A percentile compares a stretch with the other conserved stretches of the same genome.
Evolutionary conservation across 2,888 invertebrate species (phyloP).

Genomic region (Leptinotarsa haldemani): DNA sequence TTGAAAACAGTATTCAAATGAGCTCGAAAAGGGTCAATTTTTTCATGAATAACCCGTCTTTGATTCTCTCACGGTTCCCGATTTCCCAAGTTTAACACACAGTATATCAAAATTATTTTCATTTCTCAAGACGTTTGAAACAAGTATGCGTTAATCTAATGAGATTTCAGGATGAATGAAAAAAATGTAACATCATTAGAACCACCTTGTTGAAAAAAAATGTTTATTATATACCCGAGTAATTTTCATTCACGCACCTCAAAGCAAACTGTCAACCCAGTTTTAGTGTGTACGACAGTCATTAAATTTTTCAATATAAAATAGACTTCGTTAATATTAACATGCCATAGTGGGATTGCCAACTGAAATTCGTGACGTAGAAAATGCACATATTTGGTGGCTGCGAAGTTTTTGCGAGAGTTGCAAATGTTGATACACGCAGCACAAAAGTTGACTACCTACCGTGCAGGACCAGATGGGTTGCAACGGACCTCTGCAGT

Average conservation of each 20-base stretch:
- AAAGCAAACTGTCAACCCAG: constrained; percentile 43
- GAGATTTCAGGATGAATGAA: too few relatives aligned
- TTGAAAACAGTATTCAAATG: too few relatives aligned
- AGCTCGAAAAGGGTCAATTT: too few relatives aligned
- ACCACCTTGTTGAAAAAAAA: not conserved
- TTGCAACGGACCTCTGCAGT: constrained; percentile 52
- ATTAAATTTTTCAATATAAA: constrained; percentile 56
- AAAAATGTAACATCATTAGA: too few relatives aligned
- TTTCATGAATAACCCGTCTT: too few relatives aligned
- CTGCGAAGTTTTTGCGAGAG: constrained; percentile 26
- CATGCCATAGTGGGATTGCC: constrained; percentile 41
- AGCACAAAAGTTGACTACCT: constrained; percentile 44
- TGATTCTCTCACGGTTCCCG: too few relatives aligned
- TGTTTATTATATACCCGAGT: constrained; percentile 27
- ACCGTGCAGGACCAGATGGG: constrained; percentile 50
- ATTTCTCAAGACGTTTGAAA: too few relatives aligned
- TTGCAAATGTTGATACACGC: constrained; percentile 27
- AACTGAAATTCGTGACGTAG: constrained; percentile 38
- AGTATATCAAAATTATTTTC: too few relatives aligned
- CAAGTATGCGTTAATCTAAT: too few relatives aligned
- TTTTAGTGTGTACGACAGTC: constrained; percentile 45
- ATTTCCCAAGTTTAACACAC: too few relatives aligned
- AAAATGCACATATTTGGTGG: constrained; percentile 39
- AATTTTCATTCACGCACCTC: constrained; percentile 38
- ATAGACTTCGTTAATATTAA: constrained; percentile 56